These are phyloP conservation scores for Asobara japonica DNA, from an alignment of 1,140 invertebrate genomes.

Conservation along the genomic window DNA sequence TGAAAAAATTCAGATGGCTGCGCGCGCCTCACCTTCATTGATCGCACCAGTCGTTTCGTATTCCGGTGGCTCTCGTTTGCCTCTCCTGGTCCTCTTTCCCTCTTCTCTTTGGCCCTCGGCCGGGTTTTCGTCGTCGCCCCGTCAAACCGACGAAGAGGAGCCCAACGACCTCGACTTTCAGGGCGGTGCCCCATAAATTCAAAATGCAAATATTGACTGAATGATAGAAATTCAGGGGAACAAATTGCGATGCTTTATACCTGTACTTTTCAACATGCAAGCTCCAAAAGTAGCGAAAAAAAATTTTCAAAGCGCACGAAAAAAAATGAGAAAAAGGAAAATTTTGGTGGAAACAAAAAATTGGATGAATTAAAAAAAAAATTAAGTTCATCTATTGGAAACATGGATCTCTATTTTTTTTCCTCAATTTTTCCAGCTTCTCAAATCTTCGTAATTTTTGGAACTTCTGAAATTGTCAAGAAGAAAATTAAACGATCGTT, in stretches of 20 bases:
- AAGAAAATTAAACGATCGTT: too few relatives aligned
- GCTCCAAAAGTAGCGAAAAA: too few relatives aligned
- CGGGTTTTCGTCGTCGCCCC: constrained; percentile 43
- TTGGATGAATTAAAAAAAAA: too few relatives aligned
- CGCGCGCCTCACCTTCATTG: constrained; percentile 62
- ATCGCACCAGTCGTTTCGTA: constrained; percentile 42
- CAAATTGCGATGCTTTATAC: too few relatives aligned
- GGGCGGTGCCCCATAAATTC: constrained; percentile 52
- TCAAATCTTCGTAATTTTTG: too few relatives aligned
- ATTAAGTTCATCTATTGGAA: not conserved
- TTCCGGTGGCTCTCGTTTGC: constrained; percentile 37
- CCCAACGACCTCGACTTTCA: constrained; percentile 53
- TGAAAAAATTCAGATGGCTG: constrained; percentile 58
- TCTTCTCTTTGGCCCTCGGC: constrained; percentile 43
- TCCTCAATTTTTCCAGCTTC: not conserved
- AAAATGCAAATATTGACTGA: constrained; percentile 27
- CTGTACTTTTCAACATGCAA: too few relatives aligned
- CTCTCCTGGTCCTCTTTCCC: constrained; percentile 26
- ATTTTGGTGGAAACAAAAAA: too few relatives aligned
- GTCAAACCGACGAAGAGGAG: constrained; percentile 45
- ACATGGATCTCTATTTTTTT: not conserved
- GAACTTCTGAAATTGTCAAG: too few relatives aligned
- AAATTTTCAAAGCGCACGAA: not conserved
- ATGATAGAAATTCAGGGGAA: constrained; percentile 34
- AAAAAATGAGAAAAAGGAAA: constrained; percentile 6